Evolutionary conservation across 2,113 vertebrate species (phyloP).

Genomic region (Coracopsis vasa): DNA sequence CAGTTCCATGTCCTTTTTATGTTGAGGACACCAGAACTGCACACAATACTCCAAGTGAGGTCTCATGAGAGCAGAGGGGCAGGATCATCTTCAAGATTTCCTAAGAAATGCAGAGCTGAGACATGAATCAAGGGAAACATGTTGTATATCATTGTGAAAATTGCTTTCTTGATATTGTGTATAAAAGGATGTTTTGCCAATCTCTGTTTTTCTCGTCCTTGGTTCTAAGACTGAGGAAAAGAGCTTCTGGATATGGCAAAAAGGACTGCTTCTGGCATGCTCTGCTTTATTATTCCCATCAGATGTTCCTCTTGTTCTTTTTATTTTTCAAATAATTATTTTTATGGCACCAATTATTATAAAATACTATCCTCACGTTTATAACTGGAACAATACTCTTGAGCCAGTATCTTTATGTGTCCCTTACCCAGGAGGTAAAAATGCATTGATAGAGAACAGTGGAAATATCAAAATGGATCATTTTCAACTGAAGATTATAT

Average conservation of each 20-base stretch:
- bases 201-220: neutral
- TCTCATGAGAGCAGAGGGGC: too few species aligned
- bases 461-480: neutral
- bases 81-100: neutral
- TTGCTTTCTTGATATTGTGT: neutral
- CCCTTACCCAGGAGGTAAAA: neutral
- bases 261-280: neutral
- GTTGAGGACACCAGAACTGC: too few species aligned
- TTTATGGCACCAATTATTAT: neutral
- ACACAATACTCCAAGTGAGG: too few species aligned
- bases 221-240: neutral
- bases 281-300: neutral
- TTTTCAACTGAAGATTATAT: neutral
- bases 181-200: neutral
- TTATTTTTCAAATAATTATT: conserved; percentile 5
- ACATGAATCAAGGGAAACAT: neutral
- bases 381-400: neutral
- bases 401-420: neutral
- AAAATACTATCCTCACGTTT: neutral
- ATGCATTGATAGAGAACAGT: neutral
- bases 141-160: neutral
- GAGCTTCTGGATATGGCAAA: neutral
- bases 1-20: too few species aligned
- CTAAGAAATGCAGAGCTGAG: neutral
- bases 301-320: neutral